Conservation (phyloP, 2,888 invertebrate species). For the Scaptomyza reducta region DNA sequence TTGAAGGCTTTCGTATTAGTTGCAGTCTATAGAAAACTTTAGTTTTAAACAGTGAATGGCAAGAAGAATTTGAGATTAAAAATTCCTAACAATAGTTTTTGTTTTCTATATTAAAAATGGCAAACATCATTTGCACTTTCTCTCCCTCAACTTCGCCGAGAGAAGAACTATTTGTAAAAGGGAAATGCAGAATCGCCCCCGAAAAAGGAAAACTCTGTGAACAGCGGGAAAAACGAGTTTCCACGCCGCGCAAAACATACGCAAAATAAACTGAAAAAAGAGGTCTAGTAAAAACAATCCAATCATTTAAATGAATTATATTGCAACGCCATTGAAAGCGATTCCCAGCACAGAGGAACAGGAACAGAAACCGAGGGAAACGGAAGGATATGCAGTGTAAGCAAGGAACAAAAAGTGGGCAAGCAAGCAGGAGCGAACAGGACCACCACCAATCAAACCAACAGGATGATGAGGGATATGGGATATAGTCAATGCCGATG, state of each 20-base stretch:
- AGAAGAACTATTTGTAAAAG: slow-evolving; percentile 11
- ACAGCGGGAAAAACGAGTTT: slow-evolving; percentile 65
- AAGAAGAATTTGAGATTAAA: background rate
- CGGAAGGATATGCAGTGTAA: slow-evolving; percentile 40
- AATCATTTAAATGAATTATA: slow-evolving; percentile 79
- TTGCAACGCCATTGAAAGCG: slow-evolving; percentile 23
- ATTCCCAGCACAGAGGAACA: slow-evolving; percentile 43
- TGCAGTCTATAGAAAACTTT: slow-evolving; percentile 12
- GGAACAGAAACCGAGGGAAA: slow-evolving; percentile 5
- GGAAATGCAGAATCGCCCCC: slow-evolving; percentile 8
- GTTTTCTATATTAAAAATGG: slow-evolving; percentile 18
- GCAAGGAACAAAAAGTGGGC: slow-evolving; percentile 29
- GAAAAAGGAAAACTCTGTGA: slow-evolving; percentile 47
- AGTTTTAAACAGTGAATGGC: slow-evolving; percentile 2
- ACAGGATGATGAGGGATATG: slow-evolving; percentile 15
- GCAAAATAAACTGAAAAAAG: slow-evolving; percentile 5
- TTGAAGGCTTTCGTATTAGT: slow-evolving; percentile 28
- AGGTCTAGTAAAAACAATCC: slow-evolving; percentile 68
- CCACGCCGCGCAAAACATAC: slow-evolving; percentile 35
- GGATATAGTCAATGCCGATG: slow-evolving; percentile 41
- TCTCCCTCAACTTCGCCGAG: slow-evolving; percentile 18
- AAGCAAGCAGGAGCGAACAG: slow-evolving; percentile 24
- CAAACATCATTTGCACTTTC: slow-evolving; percentile 13
- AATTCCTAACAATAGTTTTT: background rate
- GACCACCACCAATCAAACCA: slow-evolving; percentile 26